phyloP scores from a whole-genome alignment of 2,113 vertebrate genomes.

The Hemicordylus capensis region DNA sequence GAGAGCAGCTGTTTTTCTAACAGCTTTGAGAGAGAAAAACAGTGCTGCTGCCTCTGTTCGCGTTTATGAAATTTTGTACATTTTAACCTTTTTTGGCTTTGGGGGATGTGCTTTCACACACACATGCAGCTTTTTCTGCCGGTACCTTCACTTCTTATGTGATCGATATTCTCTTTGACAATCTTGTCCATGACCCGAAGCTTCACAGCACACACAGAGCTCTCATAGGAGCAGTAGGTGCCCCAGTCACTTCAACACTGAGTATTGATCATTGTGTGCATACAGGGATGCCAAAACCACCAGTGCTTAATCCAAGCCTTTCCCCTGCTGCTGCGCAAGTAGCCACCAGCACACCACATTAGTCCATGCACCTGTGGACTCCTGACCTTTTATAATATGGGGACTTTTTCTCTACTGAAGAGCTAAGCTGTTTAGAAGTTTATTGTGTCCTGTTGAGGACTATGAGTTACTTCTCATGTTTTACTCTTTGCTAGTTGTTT shows the following conservation, averaged over 20 bases:
- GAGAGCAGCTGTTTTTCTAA: slow-evolving; percentile 33
- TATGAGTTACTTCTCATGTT: no score
- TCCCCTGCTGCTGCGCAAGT: no score
- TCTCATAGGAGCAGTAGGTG: neutral
- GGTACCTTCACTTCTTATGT: neutral
- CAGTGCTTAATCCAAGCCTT: neutral
- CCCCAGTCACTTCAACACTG: neutral
- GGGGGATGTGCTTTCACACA: neutral
- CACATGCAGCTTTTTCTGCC: neutral
- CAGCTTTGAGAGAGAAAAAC: slow-evolving; percentile 16
- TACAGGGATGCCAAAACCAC: neutral
- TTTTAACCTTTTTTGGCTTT: no score
- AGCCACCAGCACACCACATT: no score
- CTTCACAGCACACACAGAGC: neutral
- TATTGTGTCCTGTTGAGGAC: no score
- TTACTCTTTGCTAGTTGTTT: no score
- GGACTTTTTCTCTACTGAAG: no score
- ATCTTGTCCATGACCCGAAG: neutral
- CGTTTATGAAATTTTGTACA: neutral
- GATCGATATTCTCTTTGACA: neutral
- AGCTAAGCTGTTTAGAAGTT: no score
- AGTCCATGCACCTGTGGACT: no score
- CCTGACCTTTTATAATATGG: no score
- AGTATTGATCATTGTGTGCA: neutral
- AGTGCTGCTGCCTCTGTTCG: neutral